These are phyloP conservation scores for Varanus salvator DNA, from an alignment of 2,113 vertebrate species.

Conservation along the genomic window DNA sequence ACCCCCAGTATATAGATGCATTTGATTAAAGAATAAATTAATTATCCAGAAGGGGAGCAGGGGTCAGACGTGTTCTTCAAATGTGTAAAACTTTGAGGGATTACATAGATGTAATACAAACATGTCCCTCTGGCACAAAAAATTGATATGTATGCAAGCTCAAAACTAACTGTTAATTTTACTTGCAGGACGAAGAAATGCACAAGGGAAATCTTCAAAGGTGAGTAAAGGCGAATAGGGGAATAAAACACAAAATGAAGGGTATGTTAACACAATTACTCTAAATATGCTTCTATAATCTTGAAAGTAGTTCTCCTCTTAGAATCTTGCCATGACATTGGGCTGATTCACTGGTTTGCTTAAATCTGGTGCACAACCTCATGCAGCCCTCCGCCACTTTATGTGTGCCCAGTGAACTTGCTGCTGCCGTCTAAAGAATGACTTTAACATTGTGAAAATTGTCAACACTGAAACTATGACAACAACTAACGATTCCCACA, in stretches of 20 bases:
- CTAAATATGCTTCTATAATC: not conserved
- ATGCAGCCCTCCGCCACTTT: too few relatives aligned
- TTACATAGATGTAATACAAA: not conserved
- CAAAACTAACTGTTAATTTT: slow-evolving; percentile 56
- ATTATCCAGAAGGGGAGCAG: not conserved
- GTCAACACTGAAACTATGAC: not conserved
- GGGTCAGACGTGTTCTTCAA: slow-evolving; percentile 22
- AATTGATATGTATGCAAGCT: not conserved
- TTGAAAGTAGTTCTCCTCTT: not conserved
- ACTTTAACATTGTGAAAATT: not conserved
- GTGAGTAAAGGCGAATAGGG: slow-evolving; percentile 72
- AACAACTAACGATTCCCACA: not conserved
- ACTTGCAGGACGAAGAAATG: slow-evolving; percentile 87
- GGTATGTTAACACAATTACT: not conserved
- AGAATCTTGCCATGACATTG: not conserved
- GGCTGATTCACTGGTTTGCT: not conserved
- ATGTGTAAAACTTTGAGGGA: slow-evolving; percentile 23
- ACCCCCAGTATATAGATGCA: not conserved
- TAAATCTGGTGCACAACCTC: too few relatives aligned
- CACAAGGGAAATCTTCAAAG: slow-evolving; percentile 92
- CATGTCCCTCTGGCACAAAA: not conserved
- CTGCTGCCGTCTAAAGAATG: not conserved
- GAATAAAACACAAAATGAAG: not conserved
- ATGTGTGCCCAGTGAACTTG: too few relatives aligned
- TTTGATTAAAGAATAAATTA: slow-evolving; percentile 4